These are phyloP conservation scores for Drosophila burlai DNA, from an alignment of 1,140 invertebrate genomes.

Conservation along the genomic window DNA sequence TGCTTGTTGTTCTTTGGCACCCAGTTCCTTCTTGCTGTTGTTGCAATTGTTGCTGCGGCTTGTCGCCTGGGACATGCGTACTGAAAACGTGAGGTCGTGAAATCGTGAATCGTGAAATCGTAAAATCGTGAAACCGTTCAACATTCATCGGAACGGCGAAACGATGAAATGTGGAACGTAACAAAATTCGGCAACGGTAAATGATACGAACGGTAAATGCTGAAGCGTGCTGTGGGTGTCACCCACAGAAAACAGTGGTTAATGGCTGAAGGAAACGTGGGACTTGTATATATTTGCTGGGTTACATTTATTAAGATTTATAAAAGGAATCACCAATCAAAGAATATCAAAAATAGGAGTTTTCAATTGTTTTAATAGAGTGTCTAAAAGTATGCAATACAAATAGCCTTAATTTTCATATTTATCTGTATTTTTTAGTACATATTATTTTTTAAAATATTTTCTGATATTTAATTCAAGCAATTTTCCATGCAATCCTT, in stretches of 20 bases:
- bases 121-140: slow-evolving; percentile 20
- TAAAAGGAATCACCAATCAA: not conserved
- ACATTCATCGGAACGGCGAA: slow-evolving; percentile 35
- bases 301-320: not conserved
- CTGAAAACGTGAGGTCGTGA: slow-evolving; percentile 39
- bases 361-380: not conserved
- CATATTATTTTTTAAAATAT: no score
- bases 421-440: no score
- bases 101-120: slow-evolving; percentile 35
- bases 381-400: not conserved
- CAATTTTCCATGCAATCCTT: no score
- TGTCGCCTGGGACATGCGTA: slow-evolving; percentile 49
- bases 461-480: no score
- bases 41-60: slow-evolving; percentile 12
- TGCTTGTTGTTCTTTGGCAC: slow-evolving; percentile 36
- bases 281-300: not conserved
- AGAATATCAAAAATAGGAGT: not conserved
- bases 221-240: slow-evolving; percentile 7
- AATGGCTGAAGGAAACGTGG: not conserved
- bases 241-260: not conserved
- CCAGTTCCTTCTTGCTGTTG: slow-evolving; percentile 6
- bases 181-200: slow-evolving; percentile 24
- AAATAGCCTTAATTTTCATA: no score
- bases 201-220: slow-evolving; percentile 29
- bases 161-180: slow-evolving; percentile 32